These are phyloP conservation scores for Malurus leucopterus DNA, from an alignment of 2,797 vertebrate species.

Conservation along the genomic window DNA sequence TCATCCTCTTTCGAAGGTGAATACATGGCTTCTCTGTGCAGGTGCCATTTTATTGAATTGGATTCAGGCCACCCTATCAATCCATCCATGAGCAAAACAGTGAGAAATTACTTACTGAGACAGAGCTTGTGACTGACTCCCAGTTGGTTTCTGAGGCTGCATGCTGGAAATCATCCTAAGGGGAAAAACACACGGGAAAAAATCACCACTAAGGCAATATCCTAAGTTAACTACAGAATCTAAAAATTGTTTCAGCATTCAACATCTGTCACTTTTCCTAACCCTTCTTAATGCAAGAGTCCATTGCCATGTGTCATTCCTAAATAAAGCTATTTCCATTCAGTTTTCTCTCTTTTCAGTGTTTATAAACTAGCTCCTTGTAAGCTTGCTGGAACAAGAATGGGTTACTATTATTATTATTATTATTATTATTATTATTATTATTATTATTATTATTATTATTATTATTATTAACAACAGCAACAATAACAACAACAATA, in stretches of 20 bases:
- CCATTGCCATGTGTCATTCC: neutral
- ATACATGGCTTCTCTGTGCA: neutral
- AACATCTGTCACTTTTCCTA: neutral
- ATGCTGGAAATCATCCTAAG: conserved; percentile 81
- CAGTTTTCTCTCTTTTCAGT: neutral
- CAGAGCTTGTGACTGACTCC: conserved; percentile 84
- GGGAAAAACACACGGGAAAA: conserved; percentile 34
- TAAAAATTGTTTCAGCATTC: neutral
- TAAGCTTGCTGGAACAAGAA: neutral
- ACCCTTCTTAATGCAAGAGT: neutral
- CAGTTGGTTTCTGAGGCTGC: conserved; percentile 84
- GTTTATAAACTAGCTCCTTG: neutral
- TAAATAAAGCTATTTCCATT: neutral
- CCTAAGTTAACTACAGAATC: neutral
- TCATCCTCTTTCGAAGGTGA: neutral
- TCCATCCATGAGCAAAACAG: neutral
- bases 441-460: neutral
- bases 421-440: neutral
- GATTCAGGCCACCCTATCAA: neutral
- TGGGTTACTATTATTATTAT: neutral
- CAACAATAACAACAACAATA: neutral
- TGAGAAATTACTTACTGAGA: conserved; percentile 80
- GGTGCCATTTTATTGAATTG: neutral
- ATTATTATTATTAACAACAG: neutral
- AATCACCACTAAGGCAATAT: neutral